Percentiles rank a stretch among this genome's conserved stretches.
Conservation (phyloP, 2,888 invertebrate genomes). For the Hypercompe scribonia region DNA sequence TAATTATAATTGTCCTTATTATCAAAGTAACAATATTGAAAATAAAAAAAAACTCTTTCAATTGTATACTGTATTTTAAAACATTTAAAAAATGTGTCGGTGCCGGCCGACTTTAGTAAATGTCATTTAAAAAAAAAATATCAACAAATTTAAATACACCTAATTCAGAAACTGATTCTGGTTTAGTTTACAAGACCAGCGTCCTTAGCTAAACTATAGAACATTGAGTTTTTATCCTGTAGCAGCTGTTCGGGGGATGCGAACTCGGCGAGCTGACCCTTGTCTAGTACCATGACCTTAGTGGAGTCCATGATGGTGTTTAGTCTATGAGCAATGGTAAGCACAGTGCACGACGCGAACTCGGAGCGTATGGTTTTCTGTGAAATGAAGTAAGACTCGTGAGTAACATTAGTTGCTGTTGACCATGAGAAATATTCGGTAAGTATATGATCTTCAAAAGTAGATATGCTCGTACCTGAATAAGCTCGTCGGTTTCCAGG, state of each 20-base stretch:
- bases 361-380: slow-evolving; percentile 95
- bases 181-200: slow-evolving; percentile 89
- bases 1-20: background rate
- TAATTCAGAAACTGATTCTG: background rate
- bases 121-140: background rate
- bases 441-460: background rate
- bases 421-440: background rate
- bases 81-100: background rate
- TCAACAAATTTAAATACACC: background rate
- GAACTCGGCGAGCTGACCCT: slow-evolving; percentile 92
- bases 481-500: slow-evolving; percentile 95
- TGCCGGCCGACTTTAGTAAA: background rate
- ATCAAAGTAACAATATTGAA: background rate
- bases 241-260: slow-evolving; percentile 91
- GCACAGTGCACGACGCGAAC: slow-evolving; percentile 94
- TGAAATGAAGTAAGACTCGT: slow-evolving; percentile 20
- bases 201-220: slow-evolving; percentile 95
- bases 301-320: slow-evolving; percentile 97
- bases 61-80: background rate
- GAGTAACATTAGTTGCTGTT: background rate
- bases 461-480: slow-evolving; percentile 84
- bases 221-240: slow-evolving; percentile 73
- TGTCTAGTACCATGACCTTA: slow-evolving; percentile 93
- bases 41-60: background rate
- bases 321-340: slow-evolving; percentile 97